Base-by-base conservation (phyloP, 2,888 invertebrate species). In the Mythimna lalbum region DNA sequence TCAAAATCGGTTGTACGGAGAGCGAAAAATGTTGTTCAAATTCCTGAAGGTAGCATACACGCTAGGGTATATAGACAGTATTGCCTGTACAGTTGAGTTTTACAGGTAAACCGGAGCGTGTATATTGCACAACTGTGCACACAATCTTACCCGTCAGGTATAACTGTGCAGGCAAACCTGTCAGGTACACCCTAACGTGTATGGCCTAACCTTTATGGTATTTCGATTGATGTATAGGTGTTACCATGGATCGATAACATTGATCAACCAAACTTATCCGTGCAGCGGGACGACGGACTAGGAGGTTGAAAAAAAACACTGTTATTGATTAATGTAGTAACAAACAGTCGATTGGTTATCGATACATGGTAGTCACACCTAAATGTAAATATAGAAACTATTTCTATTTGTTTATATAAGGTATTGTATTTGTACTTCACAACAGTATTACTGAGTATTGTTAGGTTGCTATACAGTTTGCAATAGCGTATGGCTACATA, bases 401-500 rank as follows among this genome's bases (percentile, higher is more conserved):
- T 74, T 67, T 68, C 68, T 78, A 68, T 56, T 21, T 76, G 67
- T 60, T 71, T 69, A 66, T 50, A 67, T 69, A 78, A 71, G 63
- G 63, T 79, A 78, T 80, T 75, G 68, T 82, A 84, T 90, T 90
- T 90, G 90, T 91, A 91, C 90, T 91, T 90, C 85, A 88, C 86
- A 88, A 90, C 88, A 86, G 83, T 83, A 83, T 88, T 86, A 87
- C 86, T 88, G 90, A 91, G 91, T 90, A 90, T 90, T 87, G 86
- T 86, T 85, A 85, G 66, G 77, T 80, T 84, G 78, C 76, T 84
- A 87, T 77, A 72, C 56, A 69, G 72, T 69, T 71, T 81, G 59
- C 33, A 21, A 56, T 60, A 60, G 55, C 50, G 50, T 62, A 65
- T 57, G 60, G 31, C 39, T 67, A 33, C 33, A 64, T 66, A 61